These are phyloP conservation scores for Tichodroma muraria DNA, from an alignment of 2,113 vertebrate species.

Conservation along the genomic window DNA sequence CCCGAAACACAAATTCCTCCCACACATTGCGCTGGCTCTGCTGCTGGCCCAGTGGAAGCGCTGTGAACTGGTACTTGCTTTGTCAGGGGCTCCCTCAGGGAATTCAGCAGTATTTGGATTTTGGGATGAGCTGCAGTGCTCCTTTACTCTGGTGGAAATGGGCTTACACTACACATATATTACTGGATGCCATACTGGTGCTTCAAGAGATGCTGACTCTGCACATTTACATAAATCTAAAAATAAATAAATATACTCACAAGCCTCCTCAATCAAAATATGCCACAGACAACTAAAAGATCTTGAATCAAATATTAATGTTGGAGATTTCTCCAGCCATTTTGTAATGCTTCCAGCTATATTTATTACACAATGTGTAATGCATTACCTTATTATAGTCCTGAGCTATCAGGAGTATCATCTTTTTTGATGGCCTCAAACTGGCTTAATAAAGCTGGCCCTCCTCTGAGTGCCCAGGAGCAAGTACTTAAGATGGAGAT, in stretches of 20 bases:
- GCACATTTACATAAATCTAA: constrained; percentile 59
- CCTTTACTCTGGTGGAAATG: background rate
- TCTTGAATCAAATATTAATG: constrained; percentile 80
- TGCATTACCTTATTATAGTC: constrained; percentile 63
- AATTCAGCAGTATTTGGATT: accelerated
- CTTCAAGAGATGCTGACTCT: constrained; percentile 32
- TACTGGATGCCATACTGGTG: background rate
- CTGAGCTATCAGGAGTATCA: constrained; percentile 52
- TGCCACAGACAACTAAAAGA: constrained; percentile 75
- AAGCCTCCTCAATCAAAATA: constrained; percentile 76
- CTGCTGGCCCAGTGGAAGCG: accelerated
- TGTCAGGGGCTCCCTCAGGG: background rate
- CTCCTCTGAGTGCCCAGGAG: background rate
- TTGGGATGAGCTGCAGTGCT: background rate
- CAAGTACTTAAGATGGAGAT: background rate
- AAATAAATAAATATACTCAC: constrained; percentile 63
- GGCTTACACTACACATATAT: accelerated
- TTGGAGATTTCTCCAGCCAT: constrained; percentile 60
- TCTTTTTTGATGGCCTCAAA: constrained; percentile 56
- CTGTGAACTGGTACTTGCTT: background rate
- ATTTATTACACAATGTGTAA: constrained; percentile 66
- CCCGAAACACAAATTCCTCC: background rate
- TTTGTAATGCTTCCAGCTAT: constrained; percentile 70
- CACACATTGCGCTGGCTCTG: accelerated
- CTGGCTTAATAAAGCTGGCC: background rate